phyloP scores from a whole-genome alignment of 53 echinoderm and acorn worm genomes.

The Patiria pectinifera region DNA sequence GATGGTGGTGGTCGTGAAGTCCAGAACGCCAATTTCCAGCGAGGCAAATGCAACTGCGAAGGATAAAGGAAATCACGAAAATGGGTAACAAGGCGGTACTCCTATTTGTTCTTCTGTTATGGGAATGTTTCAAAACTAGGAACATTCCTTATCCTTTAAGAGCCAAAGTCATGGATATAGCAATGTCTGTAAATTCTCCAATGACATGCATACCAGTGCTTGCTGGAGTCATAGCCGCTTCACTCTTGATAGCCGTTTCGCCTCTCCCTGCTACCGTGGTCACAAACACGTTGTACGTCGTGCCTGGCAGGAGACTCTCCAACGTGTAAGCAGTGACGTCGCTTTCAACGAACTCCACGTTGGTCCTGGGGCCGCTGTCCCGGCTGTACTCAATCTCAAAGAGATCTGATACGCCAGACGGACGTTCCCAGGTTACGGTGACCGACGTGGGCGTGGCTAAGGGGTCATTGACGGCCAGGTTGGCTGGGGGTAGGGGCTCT shows the following conservation, averaged over 20 bases:
- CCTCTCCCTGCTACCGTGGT: conserved; percentile 60
- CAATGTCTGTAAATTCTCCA: background rate
- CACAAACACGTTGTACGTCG: conserved; percentile 65
- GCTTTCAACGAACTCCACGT: conserved; percentile 4
- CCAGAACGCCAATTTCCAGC: conserved; percentile 55
- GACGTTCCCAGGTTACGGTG: conserved; percentile 52
- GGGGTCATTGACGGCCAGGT: background rate
- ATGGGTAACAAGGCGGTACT: background rate
- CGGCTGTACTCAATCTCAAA: conserved; percentile 53
- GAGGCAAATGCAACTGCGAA: conserved; percentile 47
- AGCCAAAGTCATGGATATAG: background rate
- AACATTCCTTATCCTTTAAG: too few relatives aligned
- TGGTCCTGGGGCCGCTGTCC: conserved; percentile 42
- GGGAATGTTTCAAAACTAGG: too few relatives aligned
- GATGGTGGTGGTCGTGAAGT: conserved; percentile 58
- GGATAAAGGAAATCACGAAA: background rate
- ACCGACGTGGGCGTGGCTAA: conserved; percentile 30
- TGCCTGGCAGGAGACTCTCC: conserved; percentile 52
- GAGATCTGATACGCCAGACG: conserved; percentile 39
- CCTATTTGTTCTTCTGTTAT: background rate
- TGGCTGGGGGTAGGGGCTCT: conserved; percentile 28
- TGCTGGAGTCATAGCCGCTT: background rate
- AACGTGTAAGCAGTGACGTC: conserved; percentile 31
- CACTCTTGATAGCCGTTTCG: conserved; percentile 18
- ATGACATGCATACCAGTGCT: conserved; percentile 20